Base-by-base conservation (phyloP, 2,113 vertebrate species). In the Hippotragus niger region DNA sequence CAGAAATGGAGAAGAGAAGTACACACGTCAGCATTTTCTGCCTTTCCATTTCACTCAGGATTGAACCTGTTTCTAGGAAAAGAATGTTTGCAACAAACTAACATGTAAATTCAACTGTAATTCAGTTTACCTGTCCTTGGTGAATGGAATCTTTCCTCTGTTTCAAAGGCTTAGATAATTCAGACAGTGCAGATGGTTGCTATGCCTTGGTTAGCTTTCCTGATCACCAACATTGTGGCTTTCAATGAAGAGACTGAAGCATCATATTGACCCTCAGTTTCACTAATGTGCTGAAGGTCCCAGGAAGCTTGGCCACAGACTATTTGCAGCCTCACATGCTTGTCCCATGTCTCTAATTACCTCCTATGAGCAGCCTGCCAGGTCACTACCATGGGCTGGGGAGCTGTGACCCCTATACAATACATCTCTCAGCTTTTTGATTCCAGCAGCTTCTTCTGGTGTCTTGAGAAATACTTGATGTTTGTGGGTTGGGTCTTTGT, bases 341-440 rank as follows among this genome's bases (percentile, higher is more conserved):
- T 85, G 31, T 96, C 91, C 21, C 40, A 0, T 76, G 40, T 96
- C 88, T 87, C 57, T 94, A 50, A 96, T 74, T 94, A 11, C 88
- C 78, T 97, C 52, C 96, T 96, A 52, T 88, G 96, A 98, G 88
- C 86, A 90, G 13, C 43, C 57, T 98, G 21, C 96, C 93, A 96
- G 33, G 93, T 88, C 74, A 52, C 88, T 95, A 88, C 19, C 91
- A 5, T 95, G 89, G 95, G 74, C 82, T 90, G 27, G 55, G 81
- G 92, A 95, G 96, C 57, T 87, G 47, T 67, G 91, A 9, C 90
- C 25, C 15, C 5, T 25, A 57, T 17, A 57, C 33, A 74, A 7
- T n/a, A 93, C 60, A 57, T 94, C n/a, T 96, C 36, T 9, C 5
- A 21, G 12, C 57, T 94, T 67, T 97, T 96, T 92, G 74, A 85